Evolutionary conservation across 2,797 vertebrate genomes (phyloP).

Genomic region (Centropyge bicolor): DNA sequence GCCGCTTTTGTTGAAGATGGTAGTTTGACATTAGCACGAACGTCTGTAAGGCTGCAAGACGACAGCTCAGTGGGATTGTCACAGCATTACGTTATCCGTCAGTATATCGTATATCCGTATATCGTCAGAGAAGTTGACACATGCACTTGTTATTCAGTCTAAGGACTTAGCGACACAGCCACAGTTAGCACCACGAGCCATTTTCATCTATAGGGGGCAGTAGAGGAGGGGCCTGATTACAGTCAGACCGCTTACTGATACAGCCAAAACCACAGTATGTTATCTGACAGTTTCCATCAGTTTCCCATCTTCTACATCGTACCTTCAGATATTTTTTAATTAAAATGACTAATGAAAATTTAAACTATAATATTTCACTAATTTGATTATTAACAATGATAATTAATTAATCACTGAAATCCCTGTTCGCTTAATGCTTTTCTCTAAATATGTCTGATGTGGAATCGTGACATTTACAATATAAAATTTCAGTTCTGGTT

Average conservation of each 20-base stretch:
- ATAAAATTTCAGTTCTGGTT: background rate
- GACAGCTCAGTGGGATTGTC: background rate
- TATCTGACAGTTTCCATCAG: background rate
- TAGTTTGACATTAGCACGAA: background rate
- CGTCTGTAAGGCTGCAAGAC: background rate
- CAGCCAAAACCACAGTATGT: background rate
- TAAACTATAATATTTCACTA: background rate
- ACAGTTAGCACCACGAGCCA: too few species aligned
- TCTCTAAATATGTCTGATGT: background rate
- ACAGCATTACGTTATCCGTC: too few species aligned
- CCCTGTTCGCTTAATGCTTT: background rate
- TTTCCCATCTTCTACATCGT: background rate
- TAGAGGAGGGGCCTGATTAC: background rate
- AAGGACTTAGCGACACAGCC: background rate
- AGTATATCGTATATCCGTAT: too few species aligned
- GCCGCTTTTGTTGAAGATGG: background rate
- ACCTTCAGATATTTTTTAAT: background rate
- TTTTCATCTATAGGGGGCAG: background rate
- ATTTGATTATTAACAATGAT: background rate
- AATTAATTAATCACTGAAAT: fast-evolving
- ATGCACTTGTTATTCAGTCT: background rate
- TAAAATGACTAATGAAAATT: background rate
- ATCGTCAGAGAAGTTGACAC: too few species aligned
- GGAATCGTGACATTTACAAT: background rate
- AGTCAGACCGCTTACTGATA: background rate